Evolutionary conservation across 2,888 invertebrate genomes (phyloP).

Genomic region (Diadegma fenestrale): DNA sequence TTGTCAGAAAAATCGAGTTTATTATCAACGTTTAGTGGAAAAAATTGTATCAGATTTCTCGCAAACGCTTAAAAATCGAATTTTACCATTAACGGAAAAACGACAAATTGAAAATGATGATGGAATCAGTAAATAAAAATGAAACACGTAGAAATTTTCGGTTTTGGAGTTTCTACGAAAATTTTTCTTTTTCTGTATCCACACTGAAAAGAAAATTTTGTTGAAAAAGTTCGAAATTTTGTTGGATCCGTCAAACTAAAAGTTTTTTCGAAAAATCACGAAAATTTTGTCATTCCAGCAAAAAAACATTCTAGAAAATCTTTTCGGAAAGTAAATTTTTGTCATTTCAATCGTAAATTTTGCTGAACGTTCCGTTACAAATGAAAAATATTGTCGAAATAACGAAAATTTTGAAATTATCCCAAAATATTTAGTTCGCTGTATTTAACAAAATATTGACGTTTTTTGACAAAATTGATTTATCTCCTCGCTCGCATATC

Average conservation of each 20-base stretch:
- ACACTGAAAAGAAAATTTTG: no score
- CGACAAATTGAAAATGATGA: not conserved
- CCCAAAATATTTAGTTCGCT: no score
- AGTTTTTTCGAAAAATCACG: no score
- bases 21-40: not conserved
- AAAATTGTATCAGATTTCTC: not conserved
- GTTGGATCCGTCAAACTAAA: not conserved
- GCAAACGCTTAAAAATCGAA: not conserved
- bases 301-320: no score
- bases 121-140: not conserved
- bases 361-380: no score
- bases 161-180: not conserved
- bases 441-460: no score
- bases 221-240: no score
- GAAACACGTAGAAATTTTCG: not conserved
- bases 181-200: not conserved
- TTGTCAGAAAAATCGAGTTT: not conserved
- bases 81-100: not conserved
- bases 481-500: not conserved
- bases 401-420: no score
- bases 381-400: no score
- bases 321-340: no score
- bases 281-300: no score
- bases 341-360: no score
- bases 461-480: not conserved